Evolutionary conservation across 2,113 vertebrate species (phyloP).

Genomic region (Antechinus stuartii): DNA sequence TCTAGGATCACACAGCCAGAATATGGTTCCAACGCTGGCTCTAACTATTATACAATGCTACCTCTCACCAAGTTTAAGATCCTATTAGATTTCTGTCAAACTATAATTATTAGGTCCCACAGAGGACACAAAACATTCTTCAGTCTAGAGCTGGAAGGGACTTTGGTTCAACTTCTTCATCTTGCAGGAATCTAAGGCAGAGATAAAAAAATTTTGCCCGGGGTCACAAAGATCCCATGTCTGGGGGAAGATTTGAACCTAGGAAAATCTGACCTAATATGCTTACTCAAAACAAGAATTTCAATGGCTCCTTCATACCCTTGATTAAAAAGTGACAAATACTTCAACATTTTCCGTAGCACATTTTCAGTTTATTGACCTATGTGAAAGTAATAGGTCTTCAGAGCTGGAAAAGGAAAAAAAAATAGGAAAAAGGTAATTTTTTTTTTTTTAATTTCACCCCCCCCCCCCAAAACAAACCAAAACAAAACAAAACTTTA

Average conservation of each 20-base stretch:
- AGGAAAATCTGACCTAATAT: background rate
- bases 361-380: constrained; percentile 88
- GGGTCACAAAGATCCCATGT: background rate
- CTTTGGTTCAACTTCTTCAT: background rate
- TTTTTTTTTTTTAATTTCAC: background rate
- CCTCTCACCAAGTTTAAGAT: background rate
- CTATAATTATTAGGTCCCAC: background rate
- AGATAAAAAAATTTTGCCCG: background rate
- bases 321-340: constrained; percentile 67
- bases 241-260: background rate
- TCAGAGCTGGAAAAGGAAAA: constrained; percentile 86
- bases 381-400: constrained; percentile 88
- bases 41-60: background rate
- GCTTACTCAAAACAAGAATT: background rate
- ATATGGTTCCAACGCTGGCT: background rate
- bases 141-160: background rate
- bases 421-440: no score
- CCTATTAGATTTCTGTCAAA: background rate
- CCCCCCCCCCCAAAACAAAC: background rate
- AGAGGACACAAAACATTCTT: background rate
- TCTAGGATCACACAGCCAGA: background rate
- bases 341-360: constrained; percentile 77
- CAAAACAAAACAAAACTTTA: constrained; percentile 70
- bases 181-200: background rate
- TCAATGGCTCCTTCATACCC: background rate